Evolutionary conservation across 35 echinoderm and acorn worm genomes (phyloP), one percentile per base, ranked within the genome.

Genomic region (Lytechinus pictus): DNA sequence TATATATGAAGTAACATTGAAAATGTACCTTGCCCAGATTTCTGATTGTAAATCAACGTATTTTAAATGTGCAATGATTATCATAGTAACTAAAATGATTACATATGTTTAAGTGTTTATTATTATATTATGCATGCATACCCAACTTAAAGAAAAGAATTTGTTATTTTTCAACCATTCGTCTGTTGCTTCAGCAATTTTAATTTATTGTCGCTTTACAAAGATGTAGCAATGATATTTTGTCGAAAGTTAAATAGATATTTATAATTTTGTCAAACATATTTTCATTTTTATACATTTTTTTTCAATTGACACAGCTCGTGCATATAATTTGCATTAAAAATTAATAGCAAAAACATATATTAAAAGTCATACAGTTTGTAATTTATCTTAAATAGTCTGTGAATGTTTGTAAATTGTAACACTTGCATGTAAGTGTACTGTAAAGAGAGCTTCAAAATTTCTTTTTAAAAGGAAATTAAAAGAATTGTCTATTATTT

Each of bases 401-500:
- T 90, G 88, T 90, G 88, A 90, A 90, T 90, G 88, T 90, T 90
- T 90, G 88, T 90, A 90, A 44, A 90, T 90, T 90, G 88, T 90
- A 90, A 90, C 88, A 90, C 88, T 52, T 90, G 88, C 88, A 90
- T 90, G 33, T 90, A 90, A 90, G 52, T 90, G 88, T 90, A 90
- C 28, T 90, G 88, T 90, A 90, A 90, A 90, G 88, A 90, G 88
- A 90, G 88, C 88, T 90, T 90, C 88, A 90, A 90, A 90, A 52
- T 90, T 90, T 90, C 88, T 90, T 90, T 90, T 90, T 90, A 52
- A 90, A 90, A 90, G 88, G 88, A 90, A 54, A 90, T 90, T 12
- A 90, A 90, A 90, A 51, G 88, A 90, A 90, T 90, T 90, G 88
- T 90, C 88, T 90, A 90, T 90, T 90, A 90, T 90, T 90, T 90